A percentile compares a stretch with the other conserved stretches of the same genome.
Evolutionary conservation across 2,888 invertebrate genomes (phyloP).

Genomic region (Andrena bucephala): DNA sequence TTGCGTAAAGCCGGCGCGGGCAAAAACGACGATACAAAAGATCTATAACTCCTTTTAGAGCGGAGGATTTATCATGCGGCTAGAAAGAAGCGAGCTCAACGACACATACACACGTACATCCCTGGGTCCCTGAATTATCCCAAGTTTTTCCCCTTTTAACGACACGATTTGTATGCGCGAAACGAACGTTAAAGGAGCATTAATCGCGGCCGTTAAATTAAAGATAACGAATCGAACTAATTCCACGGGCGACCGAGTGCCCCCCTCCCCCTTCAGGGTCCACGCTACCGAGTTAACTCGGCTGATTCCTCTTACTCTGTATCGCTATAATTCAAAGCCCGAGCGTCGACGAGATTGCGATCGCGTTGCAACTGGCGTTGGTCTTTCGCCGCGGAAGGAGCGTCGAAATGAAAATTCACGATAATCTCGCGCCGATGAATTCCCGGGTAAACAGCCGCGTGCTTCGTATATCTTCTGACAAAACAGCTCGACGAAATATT

Average conservation of each 20-base stretch:
- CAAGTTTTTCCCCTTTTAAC: constrained; percentile 28
- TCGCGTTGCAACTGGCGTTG: neutral
- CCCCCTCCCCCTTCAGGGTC: neutral
- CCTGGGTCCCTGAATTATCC: constrained; percentile 21
- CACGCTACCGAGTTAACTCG: neutral
- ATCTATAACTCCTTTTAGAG: constrained; percentile 53
- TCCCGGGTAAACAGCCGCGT: neutral
- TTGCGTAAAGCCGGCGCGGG: constrained; percentile 46
- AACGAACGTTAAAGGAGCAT: constrained; percentile 17
- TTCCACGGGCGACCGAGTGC: neutral
- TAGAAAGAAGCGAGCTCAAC: constrained; percentile 26
- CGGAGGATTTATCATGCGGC: constrained; percentile 42
- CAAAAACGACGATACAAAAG: constrained; percentile 57
- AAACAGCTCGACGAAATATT: neutral
- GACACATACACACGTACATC: constrained; percentile 18
- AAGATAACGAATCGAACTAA: constrained; percentile 34
- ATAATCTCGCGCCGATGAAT: constrained; percentile 26
- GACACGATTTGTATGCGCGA: constrained; percentile 39
- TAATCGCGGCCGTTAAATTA: constrained; percentile 28
- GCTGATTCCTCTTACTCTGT: neutral
- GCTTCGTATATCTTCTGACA: neutral
- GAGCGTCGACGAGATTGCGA: neutral
- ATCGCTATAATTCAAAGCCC: neutral
- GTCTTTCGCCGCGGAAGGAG: neutral
- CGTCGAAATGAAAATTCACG: constrained; percentile 19